phyloP scores from a whole-genome alignment of 2,797 vertebrate species.

The Lerista edwardsae region DNA sequence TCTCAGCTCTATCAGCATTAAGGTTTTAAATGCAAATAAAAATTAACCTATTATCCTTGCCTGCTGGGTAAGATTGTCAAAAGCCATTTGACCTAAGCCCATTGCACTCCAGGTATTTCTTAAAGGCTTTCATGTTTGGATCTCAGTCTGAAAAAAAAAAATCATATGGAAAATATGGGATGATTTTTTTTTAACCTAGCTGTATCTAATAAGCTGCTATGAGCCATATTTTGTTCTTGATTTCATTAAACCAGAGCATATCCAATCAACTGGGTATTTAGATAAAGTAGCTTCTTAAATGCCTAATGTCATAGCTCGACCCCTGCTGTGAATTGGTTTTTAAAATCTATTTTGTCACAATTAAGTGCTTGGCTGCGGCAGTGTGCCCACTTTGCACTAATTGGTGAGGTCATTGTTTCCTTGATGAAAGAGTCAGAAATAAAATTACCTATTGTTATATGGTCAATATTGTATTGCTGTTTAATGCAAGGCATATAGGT shows the following conservation, averaged over 20 bases:
- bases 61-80: slow-evolving; percentile 17
- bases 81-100: background rate
- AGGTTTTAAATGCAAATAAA: slow-evolving; percentile 38
- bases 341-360: background rate
- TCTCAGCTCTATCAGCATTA: slow-evolving; percentile 11
- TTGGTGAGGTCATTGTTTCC: background rate
- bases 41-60: slow-evolving; percentile 24
- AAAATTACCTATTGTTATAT: background rate
- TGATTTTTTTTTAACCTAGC: fast-evolving
- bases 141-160: background rate
- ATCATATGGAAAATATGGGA: background rate
- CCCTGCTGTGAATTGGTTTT: background rate
- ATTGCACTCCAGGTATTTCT: fast-evolving
- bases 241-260: background rate
- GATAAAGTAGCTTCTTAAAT: background rate
- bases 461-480: too few relatives aligned
- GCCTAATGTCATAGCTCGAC: background rate
- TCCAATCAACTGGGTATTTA: background rate
- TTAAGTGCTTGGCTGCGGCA: background rate
- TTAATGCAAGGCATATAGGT: too few relatives aligned
- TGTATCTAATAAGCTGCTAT: background rate
- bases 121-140: background rate
- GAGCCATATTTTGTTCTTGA: background rate
- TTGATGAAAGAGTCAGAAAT: background rate
- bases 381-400: background rate